Conservation (phyloP, 2,888 invertebrate species). For the Pheosia tremula region DNA sequence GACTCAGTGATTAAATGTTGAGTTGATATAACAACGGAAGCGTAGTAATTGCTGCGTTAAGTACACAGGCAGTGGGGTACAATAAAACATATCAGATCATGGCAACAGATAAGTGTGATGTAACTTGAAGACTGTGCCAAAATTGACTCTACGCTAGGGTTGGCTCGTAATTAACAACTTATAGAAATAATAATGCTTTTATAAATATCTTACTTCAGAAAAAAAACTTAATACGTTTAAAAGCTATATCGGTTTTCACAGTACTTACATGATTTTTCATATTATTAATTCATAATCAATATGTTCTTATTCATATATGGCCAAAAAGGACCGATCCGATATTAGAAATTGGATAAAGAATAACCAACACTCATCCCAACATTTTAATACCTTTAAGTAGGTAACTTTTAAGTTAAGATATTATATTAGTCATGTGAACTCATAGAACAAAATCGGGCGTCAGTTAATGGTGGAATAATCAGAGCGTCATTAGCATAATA, state of each 20-base stretch:
- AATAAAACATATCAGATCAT: constrained; percentile 51
- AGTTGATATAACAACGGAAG: constrained; percentile 36
- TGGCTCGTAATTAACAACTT: neutral
- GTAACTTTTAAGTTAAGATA: too few relatives aligned
- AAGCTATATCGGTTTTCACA: too few relatives aligned
- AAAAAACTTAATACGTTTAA: too few relatives aligned
- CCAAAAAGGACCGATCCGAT: too few relatives aligned
- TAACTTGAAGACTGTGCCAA: constrained; percentile 37
- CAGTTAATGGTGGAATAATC: constrained; percentile 7
- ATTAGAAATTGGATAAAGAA: too few relatives aligned
- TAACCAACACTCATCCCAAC: too few relatives aligned
- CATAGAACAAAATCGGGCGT: neutral
- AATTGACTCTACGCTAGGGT: constrained; percentile 5
- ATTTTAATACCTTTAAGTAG: too few relatives aligned
- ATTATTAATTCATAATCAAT: too few relatives aligned
- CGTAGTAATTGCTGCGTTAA: constrained; percentile 39
- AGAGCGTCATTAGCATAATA: constrained; percentile 18
- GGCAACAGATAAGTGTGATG: constrained; percentile 56
- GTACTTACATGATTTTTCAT: too few relatives aligned
- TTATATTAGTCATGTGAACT: neutral
- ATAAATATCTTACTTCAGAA: too few relatives aligned
- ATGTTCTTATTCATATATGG: too few relatives aligned
- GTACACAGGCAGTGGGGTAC: constrained; percentile 39
- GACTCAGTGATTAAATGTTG: constrained; percentile 26
- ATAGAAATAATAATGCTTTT: too few relatives aligned